These are phyloP conservation scores for Zhuqinia jingwanae DNA, from an alignment of 2,888 invertebrate genomes.

Conservation along the genomic window DNA sequence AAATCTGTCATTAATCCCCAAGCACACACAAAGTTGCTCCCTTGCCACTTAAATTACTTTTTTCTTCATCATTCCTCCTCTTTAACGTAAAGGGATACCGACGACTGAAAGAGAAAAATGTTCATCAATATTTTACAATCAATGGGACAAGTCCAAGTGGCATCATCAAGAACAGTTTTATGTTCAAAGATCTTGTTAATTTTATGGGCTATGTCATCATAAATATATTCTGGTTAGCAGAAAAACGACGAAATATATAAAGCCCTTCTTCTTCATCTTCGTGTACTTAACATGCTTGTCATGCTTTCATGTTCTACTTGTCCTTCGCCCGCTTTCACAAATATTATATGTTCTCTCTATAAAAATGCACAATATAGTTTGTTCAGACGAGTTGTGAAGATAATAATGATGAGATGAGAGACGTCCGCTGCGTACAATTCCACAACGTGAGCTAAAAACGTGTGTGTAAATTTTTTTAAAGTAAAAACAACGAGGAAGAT, in stretches of 20 bases:
- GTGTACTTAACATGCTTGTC: slow-evolving; percentile 53
- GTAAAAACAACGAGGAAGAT: no score
- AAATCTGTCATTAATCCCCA: slow-evolving; percentile 18
- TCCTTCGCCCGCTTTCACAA: slow-evolving; percentile 30
- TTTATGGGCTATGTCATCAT: slow-evolving; percentile 72
- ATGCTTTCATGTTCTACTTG: slow-evolving; percentile 38
- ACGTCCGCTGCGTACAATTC: no score
- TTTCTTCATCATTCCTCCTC: slow-evolving; percentile 35
- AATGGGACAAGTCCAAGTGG: slow-evolving; percentile 71
- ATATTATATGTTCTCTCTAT: not conserved
- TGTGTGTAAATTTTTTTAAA: no score
- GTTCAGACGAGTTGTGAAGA: no score
- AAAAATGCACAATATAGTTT: slow-evolving; percentile 23
- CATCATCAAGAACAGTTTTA: slow-evolving; percentile 71
- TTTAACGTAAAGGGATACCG: slow-evolving; percentile 52
- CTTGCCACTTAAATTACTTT: not conserved
- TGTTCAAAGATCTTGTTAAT: slow-evolving; percentile 71
- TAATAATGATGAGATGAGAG: no score
- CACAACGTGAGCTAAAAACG: no score
- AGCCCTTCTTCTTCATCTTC: no score
- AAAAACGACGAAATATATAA: slow-evolving; percentile 55
- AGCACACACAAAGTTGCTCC: no score
- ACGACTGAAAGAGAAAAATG: slow-evolving; percentile 59
- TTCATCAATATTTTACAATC: slow-evolving; percentile 71
- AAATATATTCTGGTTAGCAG: slow-evolving; percentile 63